A percentile compares a stretch with the other conserved stretches of the same genome.
These are phyloP conservation scores for Ammodytes marinus DNA, from an alignment of 2,113 vertebrate species.

Conservation along the genomic window DNA sequence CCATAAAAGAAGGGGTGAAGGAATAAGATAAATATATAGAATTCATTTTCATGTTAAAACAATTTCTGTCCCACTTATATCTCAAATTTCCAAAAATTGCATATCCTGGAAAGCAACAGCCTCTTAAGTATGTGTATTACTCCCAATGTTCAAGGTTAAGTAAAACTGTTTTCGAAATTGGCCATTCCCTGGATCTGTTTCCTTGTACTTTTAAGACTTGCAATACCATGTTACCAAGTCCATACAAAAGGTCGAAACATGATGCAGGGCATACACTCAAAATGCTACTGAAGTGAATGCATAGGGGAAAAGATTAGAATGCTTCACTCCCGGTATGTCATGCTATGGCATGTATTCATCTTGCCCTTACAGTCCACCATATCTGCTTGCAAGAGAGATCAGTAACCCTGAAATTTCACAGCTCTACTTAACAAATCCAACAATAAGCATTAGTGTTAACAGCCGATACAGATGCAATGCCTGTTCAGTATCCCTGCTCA, in stretches of 20 bases:
- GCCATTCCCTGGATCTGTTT: not conserved
- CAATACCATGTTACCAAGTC: not conserved
- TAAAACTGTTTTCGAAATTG: slow-evolving; percentile 1
- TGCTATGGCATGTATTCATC: not conserved
- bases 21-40: slow-evolving; percentile 18
- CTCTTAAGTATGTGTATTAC: not conserved
- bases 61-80: not conserved
- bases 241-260: not conserved
- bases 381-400: slow-evolving; percentile 13
- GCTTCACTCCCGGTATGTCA: slow-evolving; percentile 2
- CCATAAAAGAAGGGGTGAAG: not conserved
- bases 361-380: slow-evolving; percentile 27
- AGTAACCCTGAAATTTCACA: not conserved
- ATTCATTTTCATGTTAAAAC: not conserved
- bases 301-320: not conserved
- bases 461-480: slow-evolving; percentile 32
- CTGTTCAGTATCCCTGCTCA: slow-evolving; percentile 40
- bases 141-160: not conserved
- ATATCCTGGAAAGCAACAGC: not conserved
- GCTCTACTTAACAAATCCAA: slow-evolving; percentile 40
- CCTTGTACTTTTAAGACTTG: not conserved
- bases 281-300: not conserved
- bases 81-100: not conserved
- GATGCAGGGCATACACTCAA: not conserved
- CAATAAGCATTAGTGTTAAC: slow-evolving; percentile 26